Evolutionary conservation across 2,888 invertebrate species (phyloP), one percentile per base, ranked within the genome.

Genomic region (Morpho helenor): DNA sequence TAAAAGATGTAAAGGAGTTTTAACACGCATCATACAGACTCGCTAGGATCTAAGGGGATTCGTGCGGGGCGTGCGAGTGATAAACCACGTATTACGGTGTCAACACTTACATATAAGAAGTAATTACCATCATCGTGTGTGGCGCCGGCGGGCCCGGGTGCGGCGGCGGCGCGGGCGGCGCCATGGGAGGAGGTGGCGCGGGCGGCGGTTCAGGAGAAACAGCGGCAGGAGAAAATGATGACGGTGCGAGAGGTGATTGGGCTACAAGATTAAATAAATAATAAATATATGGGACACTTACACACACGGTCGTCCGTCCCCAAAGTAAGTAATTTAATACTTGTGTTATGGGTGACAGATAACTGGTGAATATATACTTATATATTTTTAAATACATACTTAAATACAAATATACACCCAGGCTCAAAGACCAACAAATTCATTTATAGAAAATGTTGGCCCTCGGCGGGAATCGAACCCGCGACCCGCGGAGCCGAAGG

Each of bases 131-230:
- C 89, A 89, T 88, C 87, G 91, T 91, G 85, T 89, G 90, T 65
- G 91, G 91, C 71, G 87, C 79, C 62, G 88, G 82, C 56, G 65
- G 45, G 16, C 39, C 61, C 41, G 63, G 74, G 53, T 81, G 79
- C 59, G 79, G 77, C n/a, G 81, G 77, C n/a, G 82, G 80, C 50
- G 77, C 77, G 57, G 84, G 79, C 47, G 79, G 82, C 42, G 74
- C 79, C 75, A 82, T 73, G 3, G 84, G 92, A 43, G 91, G 92
- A 44, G 93, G 91, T 10, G 93, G 93, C 57, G 90, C 90, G 0
- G 93, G 93, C 10, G 93, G 93, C 5, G 93, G 92, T 74, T 93
- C 91, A 7, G 93, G 92, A 53, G 93, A 92, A 64, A 91, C 91
- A 40, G 92, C 91, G 59, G 90, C 90, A 8, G 91, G 88, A 1